These are phyloP conservation scores for Sarcophaga variegata DNA, from an alignment of 2,888 invertebrate genomes.

Conservation along the genomic window DNA sequence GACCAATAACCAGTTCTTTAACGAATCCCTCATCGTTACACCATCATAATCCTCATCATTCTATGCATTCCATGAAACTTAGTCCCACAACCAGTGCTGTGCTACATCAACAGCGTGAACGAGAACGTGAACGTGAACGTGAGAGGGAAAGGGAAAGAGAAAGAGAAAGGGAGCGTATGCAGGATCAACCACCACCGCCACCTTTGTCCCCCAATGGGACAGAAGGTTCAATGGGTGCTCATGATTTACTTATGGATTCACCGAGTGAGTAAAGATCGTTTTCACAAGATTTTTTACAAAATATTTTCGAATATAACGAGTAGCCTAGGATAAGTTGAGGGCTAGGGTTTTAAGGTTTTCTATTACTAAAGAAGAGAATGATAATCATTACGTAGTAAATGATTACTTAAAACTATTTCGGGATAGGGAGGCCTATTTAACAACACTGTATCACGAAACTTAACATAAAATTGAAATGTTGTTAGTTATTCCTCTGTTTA, in stretches of 20 bases:
- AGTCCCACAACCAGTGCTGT: slow-evolving; percentile 87
- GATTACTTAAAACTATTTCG: too few relatives aligned
- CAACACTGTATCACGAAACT: too few relatives aligned
- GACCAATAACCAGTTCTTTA: slow-evolving; percentile 72
- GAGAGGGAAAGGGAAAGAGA: slow-evolving; percentile 79
- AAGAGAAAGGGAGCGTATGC: slow-evolving; percentile 82
- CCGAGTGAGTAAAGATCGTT: slow-evolving; percentile 88
- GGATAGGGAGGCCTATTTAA: too few relatives aligned
- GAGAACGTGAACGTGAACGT: slow-evolving; percentile 78
- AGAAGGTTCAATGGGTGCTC: slow-evolving; percentile 83
- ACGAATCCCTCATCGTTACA: slow-evolving; percentile 69
- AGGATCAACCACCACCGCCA: slow-evolving; percentile 81
- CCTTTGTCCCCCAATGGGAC: slow-evolving; percentile 85
- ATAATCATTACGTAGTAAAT: too few relatives aligned
- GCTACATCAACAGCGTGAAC: slow-evolving; percentile 84
- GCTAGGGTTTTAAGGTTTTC: neutral
- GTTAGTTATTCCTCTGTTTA: too few relatives aligned
- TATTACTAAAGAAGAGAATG: too few relatives aligned
- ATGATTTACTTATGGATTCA: slow-evolving; percentile 90
- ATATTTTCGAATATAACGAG: neutral
- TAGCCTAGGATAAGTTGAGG: slow-evolving; percentile 42
- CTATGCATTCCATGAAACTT: slow-evolving; percentile 84
- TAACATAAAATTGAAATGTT: too few relatives aligned
- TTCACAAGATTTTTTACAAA: slow-evolving; percentile 67
- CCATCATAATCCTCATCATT: slow-evolving; percentile 76